phyloP scores from a whole-genome alignment of 2,888 invertebrate genomes.

The Lithophane semibrunnea region DNA sequence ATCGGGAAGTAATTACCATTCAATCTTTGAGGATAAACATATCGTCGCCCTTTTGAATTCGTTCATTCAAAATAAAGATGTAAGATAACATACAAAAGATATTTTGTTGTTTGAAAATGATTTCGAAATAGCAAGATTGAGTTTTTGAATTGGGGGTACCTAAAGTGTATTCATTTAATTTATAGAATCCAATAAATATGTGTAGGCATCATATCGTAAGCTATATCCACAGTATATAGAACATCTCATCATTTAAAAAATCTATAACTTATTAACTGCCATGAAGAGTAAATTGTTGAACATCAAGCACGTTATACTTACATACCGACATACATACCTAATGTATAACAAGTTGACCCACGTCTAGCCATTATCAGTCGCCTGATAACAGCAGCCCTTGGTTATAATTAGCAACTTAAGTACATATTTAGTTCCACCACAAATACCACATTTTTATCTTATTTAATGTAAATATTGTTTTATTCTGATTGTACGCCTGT shows the following conservation, averaged over 20 bases:
- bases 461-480: slow-evolving; percentile 52
- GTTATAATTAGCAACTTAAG: slow-evolving; percentile 44
- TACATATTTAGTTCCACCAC: slow-evolving; percentile 38
- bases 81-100: slow-evolving; percentile 5
- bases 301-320: not conserved
- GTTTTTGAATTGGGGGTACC: not conserved
- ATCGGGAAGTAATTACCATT: slow-evolving; percentile 46
- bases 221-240: not conserved
- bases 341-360: slow-evolving; percentile 1
- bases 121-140: not conserved
- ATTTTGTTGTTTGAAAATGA: not conserved
- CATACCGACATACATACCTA: slow-evolving; percentile 1
- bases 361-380: slow-evolving; percentile 44
- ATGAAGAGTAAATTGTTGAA: no score
- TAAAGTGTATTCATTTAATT: not conserved
- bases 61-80: slow-evolving; percentile 22
- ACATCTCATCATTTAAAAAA: not conserved
- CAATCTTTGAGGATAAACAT: slow-evolving; percentile 38
- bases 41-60: slow-evolving; percentile 26
- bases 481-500: slow-evolving; percentile 21
- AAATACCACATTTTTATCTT: slow-evolving; percentile 48
- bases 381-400: slow-evolving; percentile 42
- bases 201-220: not conserved
- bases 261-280: not conserved
- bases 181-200: not conserved